Percentiles rank a stretch among this genome's conserved stretches.
Conservation (phyloP, 2,113 vertebrate genomes). For the Brachyistius frenatus region DNA sequence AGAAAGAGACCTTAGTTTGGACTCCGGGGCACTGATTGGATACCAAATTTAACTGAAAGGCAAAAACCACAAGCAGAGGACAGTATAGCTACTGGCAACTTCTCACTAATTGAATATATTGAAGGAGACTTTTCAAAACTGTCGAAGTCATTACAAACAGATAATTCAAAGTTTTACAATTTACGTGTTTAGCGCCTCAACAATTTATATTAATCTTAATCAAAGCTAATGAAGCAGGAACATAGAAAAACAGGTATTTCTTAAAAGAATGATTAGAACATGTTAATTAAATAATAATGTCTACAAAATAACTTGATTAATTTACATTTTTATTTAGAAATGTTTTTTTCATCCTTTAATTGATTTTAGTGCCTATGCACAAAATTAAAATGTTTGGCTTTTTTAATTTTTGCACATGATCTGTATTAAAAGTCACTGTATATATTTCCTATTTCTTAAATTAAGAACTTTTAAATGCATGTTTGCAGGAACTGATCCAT, state of each 20-base stretch:
- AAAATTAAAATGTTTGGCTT: not conserved
- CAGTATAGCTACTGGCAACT: not conserved
- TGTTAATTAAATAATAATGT: too few species aligned
- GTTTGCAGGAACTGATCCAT: too few species aligned
- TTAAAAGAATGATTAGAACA: too few species aligned
- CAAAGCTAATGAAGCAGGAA: not conserved
- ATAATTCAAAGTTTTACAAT: slow-evolving; percentile 26
- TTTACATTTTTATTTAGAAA: not conserved
- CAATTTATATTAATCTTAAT: not conserved
- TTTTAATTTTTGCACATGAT: too few species aligned
- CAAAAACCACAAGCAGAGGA: slow-evolving; percentile 24
- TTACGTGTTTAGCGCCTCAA: slow-evolving; percentile 5
- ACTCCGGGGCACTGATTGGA: slow-evolving; percentile 42
- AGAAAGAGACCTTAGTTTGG: slow-evolving; percentile 52
- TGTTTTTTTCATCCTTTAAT: not conserved
- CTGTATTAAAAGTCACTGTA: too few species aligned
- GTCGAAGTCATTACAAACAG: slow-evolving; percentile 3
- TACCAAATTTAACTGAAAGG: slow-evolving; percentile 24
- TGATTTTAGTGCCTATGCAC: not conserved
- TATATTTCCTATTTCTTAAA: too few species aligned
- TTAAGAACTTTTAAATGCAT: too few species aligned
- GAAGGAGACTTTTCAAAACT: slow-evolving; percentile 7
- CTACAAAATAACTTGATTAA: too few species aligned
- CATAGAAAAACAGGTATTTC: too few species aligned
- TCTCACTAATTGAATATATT: not conserved